A percentile compares a stretch with the other conserved stretches of the same genome.
Evolutionary conservation across 2,888 invertebrate species (phyloP).

Genomic region (Diloba caeruleocephala): DNA sequence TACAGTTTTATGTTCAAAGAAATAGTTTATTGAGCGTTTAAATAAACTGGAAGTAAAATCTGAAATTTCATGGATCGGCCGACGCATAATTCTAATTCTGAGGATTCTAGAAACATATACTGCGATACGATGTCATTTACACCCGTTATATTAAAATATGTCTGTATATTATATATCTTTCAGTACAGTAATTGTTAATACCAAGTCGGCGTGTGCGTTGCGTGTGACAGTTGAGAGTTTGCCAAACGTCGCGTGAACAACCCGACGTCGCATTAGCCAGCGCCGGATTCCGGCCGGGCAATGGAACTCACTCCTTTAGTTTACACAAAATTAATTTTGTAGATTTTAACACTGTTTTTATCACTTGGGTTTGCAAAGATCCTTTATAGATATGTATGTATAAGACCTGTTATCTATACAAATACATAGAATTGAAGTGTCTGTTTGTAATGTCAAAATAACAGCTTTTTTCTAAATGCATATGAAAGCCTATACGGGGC

Average conservation of each 20-base stretch:
- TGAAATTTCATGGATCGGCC: no score
- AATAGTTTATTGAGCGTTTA: no score
- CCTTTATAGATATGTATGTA: conserved; percentile 11
- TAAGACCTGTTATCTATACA: no score
- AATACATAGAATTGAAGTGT: no score
- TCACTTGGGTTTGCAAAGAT: conserved; percentile 12
- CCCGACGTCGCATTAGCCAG: conserved; percentile 73
- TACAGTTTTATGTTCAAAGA: no score
- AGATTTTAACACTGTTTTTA: conserved; percentile 27
- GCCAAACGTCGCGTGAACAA: conserved; percentile 80
- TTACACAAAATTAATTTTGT: conserved; percentile 41
- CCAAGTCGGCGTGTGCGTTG: conserved; percentile 68
- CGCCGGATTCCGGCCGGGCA: conserved; percentile 67
- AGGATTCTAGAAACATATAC: no score
- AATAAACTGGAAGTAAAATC: no score
- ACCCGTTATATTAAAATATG: not conserved
- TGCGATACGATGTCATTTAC: no score
- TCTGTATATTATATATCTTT: conserved; percentile 40
- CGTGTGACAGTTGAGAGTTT: conserved; percentile 85
- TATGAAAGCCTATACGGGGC: no score
- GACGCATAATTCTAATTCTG: no score
- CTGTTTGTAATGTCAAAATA: no score
- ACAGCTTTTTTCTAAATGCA: no score
- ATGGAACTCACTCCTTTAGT: conserved; percentile 24
- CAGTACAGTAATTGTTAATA: conserved; percentile 27